These are phyloP conservation scores for Borostomias antarcticus DNA, from an alignment of 2,797 vertebrate genomes.

Conservation along the genomic window DNA sequence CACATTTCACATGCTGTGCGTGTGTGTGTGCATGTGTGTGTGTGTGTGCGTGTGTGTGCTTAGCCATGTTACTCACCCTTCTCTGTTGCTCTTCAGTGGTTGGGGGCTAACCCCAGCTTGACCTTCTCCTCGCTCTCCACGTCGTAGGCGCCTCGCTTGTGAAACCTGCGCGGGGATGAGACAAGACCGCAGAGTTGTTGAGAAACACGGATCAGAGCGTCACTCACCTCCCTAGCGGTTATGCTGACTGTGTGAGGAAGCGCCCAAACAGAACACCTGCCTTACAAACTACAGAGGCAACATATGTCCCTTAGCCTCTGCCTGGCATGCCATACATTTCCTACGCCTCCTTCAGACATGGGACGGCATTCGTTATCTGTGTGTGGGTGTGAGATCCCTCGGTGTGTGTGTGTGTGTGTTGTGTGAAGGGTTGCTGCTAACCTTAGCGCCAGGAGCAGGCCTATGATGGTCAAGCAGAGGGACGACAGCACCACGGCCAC, in stretches of 20 bases:
- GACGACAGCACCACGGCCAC: constrained; percentile 93
- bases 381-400: not conserved
- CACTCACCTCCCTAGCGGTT: too few relatives aligned
- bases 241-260: too few relatives aligned
- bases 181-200: too few relatives aligned
- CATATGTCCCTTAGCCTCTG: not conserved
- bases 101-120: constrained; percentile 88
- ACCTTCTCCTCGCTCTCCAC: constrained; percentile 97
- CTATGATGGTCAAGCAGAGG: constrained; percentile 90
- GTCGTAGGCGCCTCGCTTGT: constrained; percentile 93
- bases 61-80: constrained; percentile 65
- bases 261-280: too few relatives aligned
- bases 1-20: not conserved
- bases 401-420: not conserved
- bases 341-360: not conserved
- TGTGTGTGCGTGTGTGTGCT: not conserved
- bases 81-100: constrained; percentile 80
- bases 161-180: constrained; percentile 81
- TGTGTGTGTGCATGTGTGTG: constrained; percentile 2
- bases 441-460: constrained; percentile 91
- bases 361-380: not conserved
- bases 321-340: not conserved
- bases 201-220: too few relatives aligned
- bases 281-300: too few relatives aligned
- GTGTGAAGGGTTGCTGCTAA: constrained; percentile 52